These are phyloP conservation scores for Rousettus leschenaultii DNA, from an alignment of 2,113 vertebrate genomes.

Conservation along the genomic window DNA sequence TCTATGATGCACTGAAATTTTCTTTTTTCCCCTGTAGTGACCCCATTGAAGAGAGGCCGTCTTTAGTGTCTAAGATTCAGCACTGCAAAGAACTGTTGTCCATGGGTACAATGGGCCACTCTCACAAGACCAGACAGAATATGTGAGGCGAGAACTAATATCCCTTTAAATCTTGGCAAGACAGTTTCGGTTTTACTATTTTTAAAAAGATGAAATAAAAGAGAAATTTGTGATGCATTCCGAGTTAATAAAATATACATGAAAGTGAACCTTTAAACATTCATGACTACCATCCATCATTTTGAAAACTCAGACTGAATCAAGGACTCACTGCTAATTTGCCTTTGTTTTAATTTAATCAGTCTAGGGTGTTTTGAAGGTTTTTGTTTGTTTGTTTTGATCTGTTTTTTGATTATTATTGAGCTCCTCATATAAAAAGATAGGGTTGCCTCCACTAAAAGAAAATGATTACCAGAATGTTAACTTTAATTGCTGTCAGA, in stretches of 20 bases:
- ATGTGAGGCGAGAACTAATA: constrained; percentile 92
- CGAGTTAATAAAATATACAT: constrained; percentile 77
- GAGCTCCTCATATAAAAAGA: background rate
- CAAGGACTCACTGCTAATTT: constrained; percentile 24
- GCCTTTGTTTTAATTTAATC: constrained; percentile 44
- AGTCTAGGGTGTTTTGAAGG: background rate
- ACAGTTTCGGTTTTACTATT: constrained; percentile 74
- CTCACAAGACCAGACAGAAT: constrained; percentile 88
- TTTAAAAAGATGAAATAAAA: constrained; percentile 78
- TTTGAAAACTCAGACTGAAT: constrained; percentile 62
- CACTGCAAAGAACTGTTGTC: constrained; percentile 89
- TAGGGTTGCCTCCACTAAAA: background rate
- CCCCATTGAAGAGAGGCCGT: constrained; percentile 88
- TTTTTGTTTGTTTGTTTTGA: background rate
- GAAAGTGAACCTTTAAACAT: constrained; percentile 75
- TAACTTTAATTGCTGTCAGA: constrained; percentile 5
- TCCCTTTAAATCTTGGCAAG: constrained; percentile 79
- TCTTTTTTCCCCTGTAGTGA: constrained; percentile 84
- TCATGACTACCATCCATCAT: constrained; percentile 36
- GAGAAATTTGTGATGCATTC: constrained; percentile 71
- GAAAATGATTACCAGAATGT: background rate
- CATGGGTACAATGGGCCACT: constrained; percentile 86
- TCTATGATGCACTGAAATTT: constrained; percentile 86
- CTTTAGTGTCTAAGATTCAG: constrained; percentile 89
- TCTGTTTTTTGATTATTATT: constrained; percentile 10